Conservation (phyloP, 37 sponge, comb jelly and placozoan genomes). For the Eunapius fragilis region DNA sequence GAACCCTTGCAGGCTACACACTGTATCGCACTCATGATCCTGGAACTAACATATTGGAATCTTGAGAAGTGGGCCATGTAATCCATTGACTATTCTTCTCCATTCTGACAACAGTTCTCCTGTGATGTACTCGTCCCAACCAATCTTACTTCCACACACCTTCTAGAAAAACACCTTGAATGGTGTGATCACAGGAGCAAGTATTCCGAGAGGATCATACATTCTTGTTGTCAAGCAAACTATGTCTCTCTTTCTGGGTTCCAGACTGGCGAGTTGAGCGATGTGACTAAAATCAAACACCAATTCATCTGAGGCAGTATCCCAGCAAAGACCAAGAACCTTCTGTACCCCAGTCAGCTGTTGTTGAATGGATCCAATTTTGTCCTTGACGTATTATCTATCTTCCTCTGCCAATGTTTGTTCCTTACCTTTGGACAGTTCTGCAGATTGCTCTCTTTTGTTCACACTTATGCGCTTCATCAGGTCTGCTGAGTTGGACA, state of each 20-base stretch:
- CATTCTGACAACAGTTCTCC: constrained; percentile 6
- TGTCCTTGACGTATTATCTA: neutral
- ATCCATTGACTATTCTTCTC: neutral
- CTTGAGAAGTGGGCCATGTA: neutral
- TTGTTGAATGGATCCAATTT: neutral
- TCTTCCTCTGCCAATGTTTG: neutral
- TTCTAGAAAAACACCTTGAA: constrained; percentile 36
- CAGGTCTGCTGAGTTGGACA: constrained; percentile 9
- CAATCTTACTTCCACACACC: neutral
- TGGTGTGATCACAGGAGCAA: constrained; percentile 23
- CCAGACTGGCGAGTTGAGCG: neutral
- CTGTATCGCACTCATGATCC: neutral
- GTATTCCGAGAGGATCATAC: constrained; percentile 37
- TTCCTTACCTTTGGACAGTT: neutral
- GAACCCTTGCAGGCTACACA: neutral
- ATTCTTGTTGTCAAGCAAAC: constrained; percentile 3
- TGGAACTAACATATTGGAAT: constrained; percentile 17
- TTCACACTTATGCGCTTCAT: neutral
- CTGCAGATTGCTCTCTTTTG: neutral
- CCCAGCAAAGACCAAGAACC: constrained; percentile 38
- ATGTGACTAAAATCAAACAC: constrained; percentile 1
- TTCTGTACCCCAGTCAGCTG: constrained; percentile 1
- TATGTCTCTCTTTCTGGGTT: constrained; percentile 23
- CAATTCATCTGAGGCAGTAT: constrained; percentile 1
- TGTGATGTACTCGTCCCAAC: constrained; percentile 15